A percentile compares a stretch with the other conserved stretches of the same genome.
These are phyloP conservation scores for Periophthalmus magnuspinnatus DNA, from an alignment of 2,797 vertebrate genomes.

Conservation along the genomic window DNA sequence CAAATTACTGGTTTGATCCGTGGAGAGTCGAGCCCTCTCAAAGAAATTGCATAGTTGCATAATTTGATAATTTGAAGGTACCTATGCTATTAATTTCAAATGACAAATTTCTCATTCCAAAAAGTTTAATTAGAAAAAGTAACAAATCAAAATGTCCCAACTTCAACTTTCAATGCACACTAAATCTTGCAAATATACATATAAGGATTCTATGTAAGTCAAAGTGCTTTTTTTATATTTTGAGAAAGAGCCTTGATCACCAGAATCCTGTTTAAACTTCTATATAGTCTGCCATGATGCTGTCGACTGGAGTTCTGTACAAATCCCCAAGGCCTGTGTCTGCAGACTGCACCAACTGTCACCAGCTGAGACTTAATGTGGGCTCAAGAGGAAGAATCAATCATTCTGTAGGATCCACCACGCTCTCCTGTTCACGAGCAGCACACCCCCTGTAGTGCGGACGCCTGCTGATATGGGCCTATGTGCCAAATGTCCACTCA, in stretches of 20 bases:
- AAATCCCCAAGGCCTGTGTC: slow-evolving; percentile 37
- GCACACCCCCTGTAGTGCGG: slow-evolving; percentile 40
- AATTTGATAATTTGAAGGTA: too few species aligned
- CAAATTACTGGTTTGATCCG: neutral
- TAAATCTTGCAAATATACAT: neutral
- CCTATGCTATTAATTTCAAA: neutral
- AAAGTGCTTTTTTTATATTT: neutral
- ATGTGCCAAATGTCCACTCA: slow-evolving; percentile 34
- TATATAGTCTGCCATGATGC: neutral
- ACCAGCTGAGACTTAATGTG: slow-evolving; percentile 51
- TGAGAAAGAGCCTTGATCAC: neutral
- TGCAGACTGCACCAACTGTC: slow-evolving; percentile 32
- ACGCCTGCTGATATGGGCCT: slow-evolving; percentile 45
- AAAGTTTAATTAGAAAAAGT: neutral
- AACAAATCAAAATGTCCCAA: neutral
- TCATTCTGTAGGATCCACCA: slow-evolving; percentile 51
- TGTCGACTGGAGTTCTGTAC: neutral
- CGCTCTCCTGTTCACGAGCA: slow-evolving; percentile 42
- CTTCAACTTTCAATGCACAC: neutral
- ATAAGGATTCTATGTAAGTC: neutral
- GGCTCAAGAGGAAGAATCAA: slow-evolving; percentile 53
- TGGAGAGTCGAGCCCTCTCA: neutral
- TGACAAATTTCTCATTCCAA: neutral
- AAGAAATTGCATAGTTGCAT: neutral
- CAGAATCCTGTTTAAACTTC: neutral